phyloP scores from a whole-genome alignment of 1,140 invertebrate genomes.

The Pectinophora gossypiella region DNA sequence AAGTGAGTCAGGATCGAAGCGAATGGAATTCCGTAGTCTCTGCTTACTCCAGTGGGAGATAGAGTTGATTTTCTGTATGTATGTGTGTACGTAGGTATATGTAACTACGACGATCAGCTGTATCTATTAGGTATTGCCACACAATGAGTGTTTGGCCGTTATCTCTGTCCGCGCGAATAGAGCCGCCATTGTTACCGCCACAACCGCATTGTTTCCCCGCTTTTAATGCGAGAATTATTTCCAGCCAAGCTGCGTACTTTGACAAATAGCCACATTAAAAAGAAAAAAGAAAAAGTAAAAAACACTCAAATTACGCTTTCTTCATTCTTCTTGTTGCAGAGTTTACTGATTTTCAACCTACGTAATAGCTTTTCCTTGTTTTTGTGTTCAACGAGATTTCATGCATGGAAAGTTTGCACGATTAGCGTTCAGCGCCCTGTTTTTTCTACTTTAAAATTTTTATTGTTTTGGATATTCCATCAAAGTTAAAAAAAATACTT shows the following conservation, averaged over 20 bases:
- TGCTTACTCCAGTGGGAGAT: too few relatives aligned
- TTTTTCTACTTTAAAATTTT: too few relatives aligned
- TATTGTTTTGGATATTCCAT: too few relatives aligned
- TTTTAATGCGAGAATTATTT: not conserved
- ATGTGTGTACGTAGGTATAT: too few relatives aligned
- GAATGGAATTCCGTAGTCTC: too few relatives aligned
- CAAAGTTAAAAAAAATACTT: too few relatives aligned
- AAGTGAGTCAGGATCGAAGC: too few relatives aligned
- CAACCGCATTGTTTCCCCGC: not conserved
- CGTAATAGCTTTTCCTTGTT: not conserved
- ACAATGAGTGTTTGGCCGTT: too few relatives aligned
- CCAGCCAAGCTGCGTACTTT: not conserved
- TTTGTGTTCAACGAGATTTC: not conserved
- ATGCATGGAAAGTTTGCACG: not conserved
- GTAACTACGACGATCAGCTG: too few relatives aligned
- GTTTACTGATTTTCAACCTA: not conserved
- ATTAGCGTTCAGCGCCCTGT: too few relatives aligned
- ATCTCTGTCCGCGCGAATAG: not conserved
- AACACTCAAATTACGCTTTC: not conserved
- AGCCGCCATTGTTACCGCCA: not conserved
- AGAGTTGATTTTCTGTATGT: too few relatives aligned
- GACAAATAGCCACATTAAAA: not conserved
- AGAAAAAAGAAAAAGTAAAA: not conserved
- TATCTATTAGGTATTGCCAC: too few relatives aligned
- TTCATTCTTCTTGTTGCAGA: not conserved